Conservation (phyloP, 2,888 invertebrate species). For the Athrips mouffetella region DNA sequence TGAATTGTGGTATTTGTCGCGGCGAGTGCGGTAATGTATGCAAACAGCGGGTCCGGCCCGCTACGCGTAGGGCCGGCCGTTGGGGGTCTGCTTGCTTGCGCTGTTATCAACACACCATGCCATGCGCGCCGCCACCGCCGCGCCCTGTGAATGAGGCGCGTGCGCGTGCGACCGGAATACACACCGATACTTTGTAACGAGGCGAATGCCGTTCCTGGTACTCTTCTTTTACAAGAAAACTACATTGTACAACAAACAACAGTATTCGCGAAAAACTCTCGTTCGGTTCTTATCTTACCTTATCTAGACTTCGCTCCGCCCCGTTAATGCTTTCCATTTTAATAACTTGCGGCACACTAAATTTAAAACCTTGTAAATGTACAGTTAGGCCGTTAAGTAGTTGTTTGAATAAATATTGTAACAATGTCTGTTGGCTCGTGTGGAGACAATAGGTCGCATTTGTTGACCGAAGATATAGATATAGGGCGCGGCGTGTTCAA, state of each 20-base stretch:
- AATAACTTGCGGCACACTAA: not conserved
- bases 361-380: not conserved
- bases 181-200: not conserved
- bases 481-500: no score
- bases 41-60: not conserved
- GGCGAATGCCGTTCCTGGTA: slow-evolving; percentile 1
- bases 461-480: no score
- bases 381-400: not conserved
- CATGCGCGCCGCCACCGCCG: not conserved
- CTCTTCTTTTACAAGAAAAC: not conserved
- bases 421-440: not conserved
- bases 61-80: no score
- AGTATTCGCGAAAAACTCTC: no score
- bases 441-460: no score
- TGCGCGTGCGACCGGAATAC: slow-evolving; percentile 2
- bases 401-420: not conserved
- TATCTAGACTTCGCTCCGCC: no score
- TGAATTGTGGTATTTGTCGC: not conserved
- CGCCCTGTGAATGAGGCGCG: not conserved
- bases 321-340: no score
- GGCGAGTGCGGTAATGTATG: slow-evolving; percentile 1
- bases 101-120: no score
- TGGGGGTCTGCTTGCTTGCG: no score
- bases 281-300: no score
- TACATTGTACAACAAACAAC: not conserved